These are phyloP conservation scores for Lethocerus indicus DNA, from an alignment of 1,140 invertebrate genomes.

Conservation along the genomic window DNA sequence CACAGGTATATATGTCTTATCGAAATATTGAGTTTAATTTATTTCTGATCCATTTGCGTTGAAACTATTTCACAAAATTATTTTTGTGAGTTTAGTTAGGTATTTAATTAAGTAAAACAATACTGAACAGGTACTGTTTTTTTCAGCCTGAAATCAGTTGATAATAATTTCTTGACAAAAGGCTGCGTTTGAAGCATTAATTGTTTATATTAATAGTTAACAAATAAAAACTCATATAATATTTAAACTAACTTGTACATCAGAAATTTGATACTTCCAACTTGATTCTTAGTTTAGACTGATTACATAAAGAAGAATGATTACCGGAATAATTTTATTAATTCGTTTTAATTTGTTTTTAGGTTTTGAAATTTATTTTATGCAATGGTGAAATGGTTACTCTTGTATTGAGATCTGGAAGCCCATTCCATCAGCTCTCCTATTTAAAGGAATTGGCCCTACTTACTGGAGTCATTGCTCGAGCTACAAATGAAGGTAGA, in stretches of 20 bases:
- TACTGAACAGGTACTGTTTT: too few species aligned
- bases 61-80: background rate
- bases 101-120: background rate
- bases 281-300: too few species aligned
- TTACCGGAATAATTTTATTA: background rate
- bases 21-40: background rate
- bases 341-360: constrained; percentile 27
- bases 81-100: background rate
- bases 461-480: constrained; percentile 59
- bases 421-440: constrained; percentile 36
- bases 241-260: too few species aligned
- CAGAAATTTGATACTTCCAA: too few species aligned
- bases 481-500: constrained; percentile 46
- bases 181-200: too few species aligned
- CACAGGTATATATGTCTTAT: constrained; percentile 31
- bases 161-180: too few species aligned
- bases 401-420: constrained; percentile 48
- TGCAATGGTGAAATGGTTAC: constrained; percentile 66
- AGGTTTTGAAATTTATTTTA: constrained; percentile 57
- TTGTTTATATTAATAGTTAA: too few species aligned
- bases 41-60: background rate
- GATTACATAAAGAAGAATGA: background rate
- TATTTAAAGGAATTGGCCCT: constrained; percentile 52
- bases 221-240: too few species aligned
- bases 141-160: too few species aligned